Evolutionary conservation across 2,888 invertebrate species (phyloP).

Genomic region (Cephus spinipes): DNA sequence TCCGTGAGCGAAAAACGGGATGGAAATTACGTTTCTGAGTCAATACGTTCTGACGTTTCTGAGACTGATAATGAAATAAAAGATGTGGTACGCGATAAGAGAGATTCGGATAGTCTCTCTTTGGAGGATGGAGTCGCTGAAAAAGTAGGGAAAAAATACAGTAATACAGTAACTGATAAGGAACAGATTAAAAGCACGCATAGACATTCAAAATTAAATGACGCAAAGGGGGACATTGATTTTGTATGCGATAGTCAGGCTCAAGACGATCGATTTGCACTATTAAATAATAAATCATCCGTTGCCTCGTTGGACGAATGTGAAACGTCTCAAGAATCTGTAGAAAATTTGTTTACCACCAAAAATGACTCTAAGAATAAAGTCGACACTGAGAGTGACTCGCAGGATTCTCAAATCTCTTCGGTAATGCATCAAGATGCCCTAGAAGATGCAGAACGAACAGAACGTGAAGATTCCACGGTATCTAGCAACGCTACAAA

Average conservation of each 20-base stretch:
- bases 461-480: background rate
- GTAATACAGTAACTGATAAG: background rate
- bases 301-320: background rate
- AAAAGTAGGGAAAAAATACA: background rate
- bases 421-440: background rate
- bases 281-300: background rate
- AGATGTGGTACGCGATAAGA: background rate
- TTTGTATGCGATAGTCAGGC: background rate
- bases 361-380: background rate
- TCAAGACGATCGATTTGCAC: background rate
- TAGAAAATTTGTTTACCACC: background rate
- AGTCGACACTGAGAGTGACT: background rate
- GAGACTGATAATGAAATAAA: background rate
- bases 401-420: background rate
- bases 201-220: conserved; percentile 22
- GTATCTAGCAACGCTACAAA: background rate
- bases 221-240: conserved; percentile 7
- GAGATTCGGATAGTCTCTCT: background rate
- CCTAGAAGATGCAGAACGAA: background rate
- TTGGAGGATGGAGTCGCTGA: background rate
- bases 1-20: background rate
- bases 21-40: background rate
- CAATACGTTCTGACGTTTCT: background rate
- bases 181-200: background rate
- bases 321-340: background rate